phyloP scores from a whole-genome alignment of 2,888 invertebrate genomes.

The Trisateles emortualis region DNA sequence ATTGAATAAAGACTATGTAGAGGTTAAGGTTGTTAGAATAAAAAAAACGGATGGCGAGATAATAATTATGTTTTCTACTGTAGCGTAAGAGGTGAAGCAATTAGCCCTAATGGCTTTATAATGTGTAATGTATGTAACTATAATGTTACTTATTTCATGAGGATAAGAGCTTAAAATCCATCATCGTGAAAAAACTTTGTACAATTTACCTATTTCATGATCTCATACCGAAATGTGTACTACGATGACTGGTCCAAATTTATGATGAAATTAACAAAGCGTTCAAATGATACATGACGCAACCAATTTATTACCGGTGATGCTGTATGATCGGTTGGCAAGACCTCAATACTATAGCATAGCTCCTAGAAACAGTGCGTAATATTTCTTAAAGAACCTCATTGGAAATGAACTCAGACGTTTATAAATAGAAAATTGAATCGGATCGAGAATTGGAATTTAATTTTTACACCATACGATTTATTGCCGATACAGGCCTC shows the following conservation, averaged over 20 bases:
- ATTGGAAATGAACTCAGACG: slow-evolving; percentile 70
- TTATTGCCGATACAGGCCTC: slow-evolving; percentile 55
- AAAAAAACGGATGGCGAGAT: neutral
- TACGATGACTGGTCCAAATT: slow-evolving; percentile 14
- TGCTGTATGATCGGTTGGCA: slow-evolving; percentile 56
- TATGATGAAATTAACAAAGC: slow-evolving; percentile 23
- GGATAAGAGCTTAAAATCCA: slow-evolving; percentile 17
- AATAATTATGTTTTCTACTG: neutral
- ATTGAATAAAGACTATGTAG: slow-evolving; percentile 10
- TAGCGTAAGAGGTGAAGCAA: neutral
- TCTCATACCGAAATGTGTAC: slow-evolving; percentile 4
- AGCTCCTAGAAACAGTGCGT: slow-evolving; percentile 55
- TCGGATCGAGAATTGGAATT: slow-evolving; percentile 62
- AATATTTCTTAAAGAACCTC: slow-evolving; percentile 55
- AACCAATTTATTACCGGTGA: slow-evolving; percentile 32
- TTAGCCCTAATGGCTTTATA: slow-evolving; percentile 28
- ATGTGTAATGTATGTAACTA: slow-evolving; percentile 24
- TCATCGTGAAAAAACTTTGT: neutral
- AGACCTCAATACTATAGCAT: slow-evolving; percentile 53
- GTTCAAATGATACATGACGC: slow-evolving; percentile 28
- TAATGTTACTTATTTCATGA: slow-evolving; percentile 35
- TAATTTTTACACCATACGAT: slow-evolving; percentile 64
- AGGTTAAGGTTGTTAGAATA: slow-evolving; percentile 26
- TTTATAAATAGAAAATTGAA: slow-evolving; percentile 75
- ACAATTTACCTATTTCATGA: neutral